These are phyloP conservation scores for Marisa cornuarietis DNA, from an alignment of 1,140 invertebrate genomes.

Conservation along the genomic window DNA sequence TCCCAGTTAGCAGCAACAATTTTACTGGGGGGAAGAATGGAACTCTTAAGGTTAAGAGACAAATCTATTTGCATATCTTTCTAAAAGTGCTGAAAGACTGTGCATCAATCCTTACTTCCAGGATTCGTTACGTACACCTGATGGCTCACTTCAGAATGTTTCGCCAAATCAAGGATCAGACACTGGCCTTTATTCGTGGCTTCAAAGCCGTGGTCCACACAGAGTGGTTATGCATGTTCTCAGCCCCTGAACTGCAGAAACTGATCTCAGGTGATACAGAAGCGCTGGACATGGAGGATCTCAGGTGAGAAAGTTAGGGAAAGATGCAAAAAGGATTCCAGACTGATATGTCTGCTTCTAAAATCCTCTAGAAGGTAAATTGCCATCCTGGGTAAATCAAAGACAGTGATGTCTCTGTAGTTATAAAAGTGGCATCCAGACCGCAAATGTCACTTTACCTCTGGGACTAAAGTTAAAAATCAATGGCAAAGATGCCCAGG, in stretches of 20 bases:
- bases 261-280: constrained; percentile 69
- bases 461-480: too few species aligned
- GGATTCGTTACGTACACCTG: constrained; percentile 96
- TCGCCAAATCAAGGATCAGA: constrained; percentile 88
- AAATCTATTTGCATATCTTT: background rate
- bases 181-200: constrained; percentile 93
- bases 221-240: constrained; percentile 96
- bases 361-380: too few species aligned
- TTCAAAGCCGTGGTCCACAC: constrained; percentile 95
- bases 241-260: constrained; percentile 87
- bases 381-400: too few species aligned
- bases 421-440: too few species aligned
- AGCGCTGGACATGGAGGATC: constrained; percentile 85
- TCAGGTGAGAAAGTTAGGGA: constrained; percentile 69
- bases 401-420: too few species aligned
- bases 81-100: background rate
- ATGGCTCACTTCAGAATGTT: constrained; percentile 99
- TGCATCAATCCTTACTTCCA: constrained; percentile 58
- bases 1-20: too few species aligned
- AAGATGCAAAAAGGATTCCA: background rate
- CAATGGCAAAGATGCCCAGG: too few species aligned
- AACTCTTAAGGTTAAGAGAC: too few species aligned
- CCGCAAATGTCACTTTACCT: too few species aligned
- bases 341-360: too few species aligned
- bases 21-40: too few species aligned